phyloP scores from a whole-genome alignment of 2,113 vertebrate genomes.

The Python bivittatus region DNA sequence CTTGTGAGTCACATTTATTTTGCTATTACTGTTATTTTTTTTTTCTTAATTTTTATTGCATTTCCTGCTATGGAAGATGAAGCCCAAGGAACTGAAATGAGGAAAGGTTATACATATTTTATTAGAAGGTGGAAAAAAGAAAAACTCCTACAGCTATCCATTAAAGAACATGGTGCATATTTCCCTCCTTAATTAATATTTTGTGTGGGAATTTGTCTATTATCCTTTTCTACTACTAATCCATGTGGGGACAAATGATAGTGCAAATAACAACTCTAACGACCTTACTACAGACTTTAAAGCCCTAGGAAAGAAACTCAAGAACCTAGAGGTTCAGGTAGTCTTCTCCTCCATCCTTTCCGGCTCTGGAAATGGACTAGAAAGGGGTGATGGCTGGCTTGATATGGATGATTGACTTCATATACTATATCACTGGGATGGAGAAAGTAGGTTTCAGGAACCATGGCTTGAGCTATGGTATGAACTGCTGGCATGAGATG shows the following conservation, averaged over 20 bases:
- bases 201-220: background rate
- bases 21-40: background rate
- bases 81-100: background rate
- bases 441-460: background rate
- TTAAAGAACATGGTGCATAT: background rate
- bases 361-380: background rate
- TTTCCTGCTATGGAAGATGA: background rate
- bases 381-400: background rate
- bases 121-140: background rate
- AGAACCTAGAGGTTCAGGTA: background rate
- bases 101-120: background rate
- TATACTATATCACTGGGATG: background rate
- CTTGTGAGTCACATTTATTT: background rate
- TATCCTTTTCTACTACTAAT: background rate
- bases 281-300: background rate
- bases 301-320: background rate
- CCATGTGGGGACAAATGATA: background rate
- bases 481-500: background rate
- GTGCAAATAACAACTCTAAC: background rate
- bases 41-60: background rate
- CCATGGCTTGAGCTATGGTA: background rate
- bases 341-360: background rate
- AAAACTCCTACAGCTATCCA: background rate
- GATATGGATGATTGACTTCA: background rate
- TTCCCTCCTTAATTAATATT: background rate